Evolutionary conservation across 2,888 invertebrate species (phyloP).

Genomic region (Euclidia mi): DNA sequence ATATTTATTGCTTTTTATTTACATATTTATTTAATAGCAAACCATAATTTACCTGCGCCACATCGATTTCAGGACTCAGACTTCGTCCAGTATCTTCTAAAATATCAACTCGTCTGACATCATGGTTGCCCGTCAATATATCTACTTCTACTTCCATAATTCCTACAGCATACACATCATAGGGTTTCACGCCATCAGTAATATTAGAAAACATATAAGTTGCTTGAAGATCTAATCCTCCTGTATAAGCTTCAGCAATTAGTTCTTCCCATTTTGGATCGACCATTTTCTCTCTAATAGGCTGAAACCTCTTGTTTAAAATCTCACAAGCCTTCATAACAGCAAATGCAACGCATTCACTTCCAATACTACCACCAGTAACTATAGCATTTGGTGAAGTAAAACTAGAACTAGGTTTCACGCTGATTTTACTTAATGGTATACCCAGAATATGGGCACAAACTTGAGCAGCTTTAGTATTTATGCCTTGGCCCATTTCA

Average conservation of each 20-base stretch:
- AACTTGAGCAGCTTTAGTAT: slow-evolving; percentile 93
- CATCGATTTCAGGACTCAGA: slow-evolving; percentile 93
- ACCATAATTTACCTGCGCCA: slow-evolving; percentile 91
- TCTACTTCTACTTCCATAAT: slow-evolving; percentile 94
- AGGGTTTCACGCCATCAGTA: slow-evolving; percentile 86
- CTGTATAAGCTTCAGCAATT: slow-evolving; percentile 84
- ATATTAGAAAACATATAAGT: slow-evolving; percentile 86
- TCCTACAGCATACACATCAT: slow-evolving; percentile 91
- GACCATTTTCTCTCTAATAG: slow-evolving; percentile 87
- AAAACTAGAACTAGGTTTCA: slow-evolving; percentile 91
- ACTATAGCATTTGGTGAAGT: slow-evolving; percentile 90
- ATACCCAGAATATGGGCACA: slow-evolving; percentile 92
- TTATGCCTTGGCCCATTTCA: slow-evolving; percentile 94
- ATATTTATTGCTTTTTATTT: too few species aligned
- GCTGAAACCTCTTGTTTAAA: slow-evolving; percentile 90
- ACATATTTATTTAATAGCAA: too few species aligned
- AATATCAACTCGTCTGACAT: slow-evolving; percentile 92
- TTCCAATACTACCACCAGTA: slow-evolving; percentile 92
- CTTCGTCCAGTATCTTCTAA: slow-evolving; percentile 94
- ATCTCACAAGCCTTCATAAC: slow-evolving; percentile 91
- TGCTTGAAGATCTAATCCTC: slow-evolving; percentile 91
- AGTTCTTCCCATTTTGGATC: slow-evolving; percentile 90
- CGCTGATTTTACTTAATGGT: slow-evolving; percentile 81
- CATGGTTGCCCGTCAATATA: slow-evolving; percentile 93
- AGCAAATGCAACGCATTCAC: slow-evolving; percentile 91